A percentile compares a stretch with the other conserved stretches of the same genome.
Conservation (phyloP, 2,797 vertebrate species). For the Premnoplex brunnescens region DNA sequence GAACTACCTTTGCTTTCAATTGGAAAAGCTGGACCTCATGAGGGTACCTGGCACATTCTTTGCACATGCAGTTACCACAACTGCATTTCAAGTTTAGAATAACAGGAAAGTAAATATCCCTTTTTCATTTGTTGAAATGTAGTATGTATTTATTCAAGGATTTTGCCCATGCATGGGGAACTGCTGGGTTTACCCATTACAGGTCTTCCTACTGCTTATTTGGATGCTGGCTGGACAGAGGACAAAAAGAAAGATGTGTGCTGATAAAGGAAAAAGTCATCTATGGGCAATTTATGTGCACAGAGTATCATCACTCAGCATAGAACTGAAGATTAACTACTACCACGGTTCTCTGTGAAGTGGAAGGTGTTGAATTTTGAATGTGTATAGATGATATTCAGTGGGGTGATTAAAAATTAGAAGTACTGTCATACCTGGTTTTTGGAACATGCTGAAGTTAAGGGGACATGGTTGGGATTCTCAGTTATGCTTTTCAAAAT, state of each 20-base stretch:
- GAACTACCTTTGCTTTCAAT: not conserved
- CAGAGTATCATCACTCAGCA: not conserved
- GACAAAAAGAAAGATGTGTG: accelerated
- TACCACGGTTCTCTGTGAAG: accelerated
- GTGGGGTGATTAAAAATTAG: not conserved
- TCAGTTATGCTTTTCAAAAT: not conserved
- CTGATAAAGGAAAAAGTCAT: not conserved
- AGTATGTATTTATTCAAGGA: not conserved
- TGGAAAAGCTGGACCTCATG: not conserved
- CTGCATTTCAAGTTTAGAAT: not conserved
- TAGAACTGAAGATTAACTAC: not conserved
- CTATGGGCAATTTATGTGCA: not conserved
- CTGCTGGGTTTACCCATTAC: not conserved
- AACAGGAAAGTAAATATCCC: not conserved
- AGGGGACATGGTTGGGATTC: not conserved
- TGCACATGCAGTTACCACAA: not conserved
- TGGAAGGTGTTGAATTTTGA: not conserved
- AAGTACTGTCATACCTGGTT: not conserved
- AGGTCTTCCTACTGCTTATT: not conserved
- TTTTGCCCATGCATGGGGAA: not conserved
- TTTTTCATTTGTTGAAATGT: not conserved
- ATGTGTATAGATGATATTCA: not conserved
- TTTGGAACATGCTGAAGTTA: not conserved
- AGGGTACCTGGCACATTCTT: not conserved
- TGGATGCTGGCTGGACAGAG: not conserved